phyloP scores from a whole-genome alignment of 2,113 vertebrate species.

The Cacatua alba region DNA sequence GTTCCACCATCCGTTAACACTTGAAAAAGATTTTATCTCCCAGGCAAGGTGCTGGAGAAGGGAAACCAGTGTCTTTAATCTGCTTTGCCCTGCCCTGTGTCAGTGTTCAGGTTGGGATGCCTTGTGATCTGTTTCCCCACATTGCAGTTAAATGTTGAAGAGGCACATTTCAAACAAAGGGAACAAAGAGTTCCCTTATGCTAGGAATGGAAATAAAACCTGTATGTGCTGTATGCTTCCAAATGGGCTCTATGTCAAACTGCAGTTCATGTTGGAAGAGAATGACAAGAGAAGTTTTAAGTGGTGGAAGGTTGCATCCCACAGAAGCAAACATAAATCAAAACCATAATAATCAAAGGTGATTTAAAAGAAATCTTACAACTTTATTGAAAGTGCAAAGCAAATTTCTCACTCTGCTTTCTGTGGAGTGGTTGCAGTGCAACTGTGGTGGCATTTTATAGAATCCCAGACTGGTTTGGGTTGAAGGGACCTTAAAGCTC shows the following conservation, averaged over 20 bases:
- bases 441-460: neutral
- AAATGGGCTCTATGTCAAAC: fast-evolving
- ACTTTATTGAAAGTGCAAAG: neutral
- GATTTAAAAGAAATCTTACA: neutral
- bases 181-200: neutral
- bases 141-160: neutral
- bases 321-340: neutral
- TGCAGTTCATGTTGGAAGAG: neutral
- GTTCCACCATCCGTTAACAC: neutral
- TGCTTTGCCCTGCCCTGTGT: fast-evolving
- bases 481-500: neutral
- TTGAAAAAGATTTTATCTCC: neutral
- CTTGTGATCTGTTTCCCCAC: neutral
- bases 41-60: neutral
- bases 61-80: neutral
- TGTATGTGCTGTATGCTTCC: neutral
- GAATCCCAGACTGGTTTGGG: neutral
- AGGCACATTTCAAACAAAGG: neutral
- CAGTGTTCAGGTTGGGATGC: fast-evolving
- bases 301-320: neutral
- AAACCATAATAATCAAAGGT: neutral
- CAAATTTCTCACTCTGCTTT: neutral
- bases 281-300: neutral
- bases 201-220: neutral
- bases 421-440: neutral